phyloP scores from a whole-genome alignment of 2,797 vertebrate genomes.

The Natrix natrix region DNA sequence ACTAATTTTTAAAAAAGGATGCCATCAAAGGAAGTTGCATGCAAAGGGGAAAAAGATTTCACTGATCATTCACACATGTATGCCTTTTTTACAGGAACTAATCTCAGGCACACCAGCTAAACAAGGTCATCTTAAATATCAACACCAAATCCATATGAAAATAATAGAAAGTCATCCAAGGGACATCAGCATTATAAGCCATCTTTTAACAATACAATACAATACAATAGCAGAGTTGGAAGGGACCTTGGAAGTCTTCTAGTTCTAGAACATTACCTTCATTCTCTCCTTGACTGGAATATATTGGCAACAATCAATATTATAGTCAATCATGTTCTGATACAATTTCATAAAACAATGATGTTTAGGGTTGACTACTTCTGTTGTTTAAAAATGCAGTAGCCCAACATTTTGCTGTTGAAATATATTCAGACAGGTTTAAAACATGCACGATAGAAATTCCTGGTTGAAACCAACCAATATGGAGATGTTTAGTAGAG shows the following conservation, averaged over 20 bases:
- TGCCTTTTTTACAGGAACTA: not conserved
- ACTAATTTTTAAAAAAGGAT: not conserved
- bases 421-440: not conserved
- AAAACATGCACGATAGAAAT: not conserved
- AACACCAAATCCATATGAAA: not conserved
- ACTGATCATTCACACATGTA: not conserved
- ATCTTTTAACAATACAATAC: not conserved
- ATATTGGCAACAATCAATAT: not conserved
- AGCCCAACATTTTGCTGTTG: too few species aligned
- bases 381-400: not conserved
- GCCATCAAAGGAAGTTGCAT: not conserved
- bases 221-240: too few species aligned
- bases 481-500: not conserved
- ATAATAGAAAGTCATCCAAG: not conserved
- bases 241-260: too few species aligned
- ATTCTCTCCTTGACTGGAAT: not conserved
- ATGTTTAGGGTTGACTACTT: not conserved
- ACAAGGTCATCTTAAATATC: not conserved
- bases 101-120: not conserved
- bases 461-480: not conserved
- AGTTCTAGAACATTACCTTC: too few species aligned
- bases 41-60: not conserved
- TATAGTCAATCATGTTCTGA: not conserved
- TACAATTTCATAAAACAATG: not conserved
- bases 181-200: not conserved